These are phyloP conservation scores for Pollenia angustigena DNA, from an alignment of 2,888 invertebrate genomes.

Conservation along the genomic window DNA sequence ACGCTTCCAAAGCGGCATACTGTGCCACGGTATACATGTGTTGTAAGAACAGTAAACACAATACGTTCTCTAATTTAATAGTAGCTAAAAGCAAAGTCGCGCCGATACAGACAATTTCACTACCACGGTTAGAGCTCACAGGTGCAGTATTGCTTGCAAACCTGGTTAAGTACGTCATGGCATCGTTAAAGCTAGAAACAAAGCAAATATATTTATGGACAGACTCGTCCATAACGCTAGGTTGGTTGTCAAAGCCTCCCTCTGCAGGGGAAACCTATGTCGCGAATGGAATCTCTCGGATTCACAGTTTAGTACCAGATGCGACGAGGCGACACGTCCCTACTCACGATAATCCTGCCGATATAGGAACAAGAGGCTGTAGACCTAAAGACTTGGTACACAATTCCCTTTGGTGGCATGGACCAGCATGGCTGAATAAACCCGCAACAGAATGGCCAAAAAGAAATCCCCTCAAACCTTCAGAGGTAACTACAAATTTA, in stretches of 20 bases:
- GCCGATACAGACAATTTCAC: not conserved
- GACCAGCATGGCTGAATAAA: not conserved
- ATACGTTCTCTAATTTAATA: not conserved
- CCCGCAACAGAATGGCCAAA: too few species aligned
- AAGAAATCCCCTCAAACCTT: too few species aligned
- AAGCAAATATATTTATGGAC: not conserved
- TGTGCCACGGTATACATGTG: too few species aligned
- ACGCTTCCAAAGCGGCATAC: not conserved
- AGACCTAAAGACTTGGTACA: conserved; percentile 10
- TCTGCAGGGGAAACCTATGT: too few species aligned
- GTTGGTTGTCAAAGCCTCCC: too few species aligned
- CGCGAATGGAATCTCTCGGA: too few species aligned
- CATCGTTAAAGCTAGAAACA: not conserved
- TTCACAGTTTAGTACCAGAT: not conserved
- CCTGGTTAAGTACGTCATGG: not conserved
- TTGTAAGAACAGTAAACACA: not conserved
- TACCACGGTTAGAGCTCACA: too few species aligned
- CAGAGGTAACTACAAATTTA: too few species aligned
- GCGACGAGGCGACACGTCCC: conserved; percentile 6
- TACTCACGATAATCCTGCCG: conserved; percentile 21
- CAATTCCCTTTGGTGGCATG: conserved; percentile 44
- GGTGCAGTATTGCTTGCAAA: not conserved
- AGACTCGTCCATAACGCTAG: not conserved
- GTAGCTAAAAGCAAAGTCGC: conserved; percentile 24
- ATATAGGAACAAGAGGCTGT: conserved; percentile 30